A percentile compares a stretch with the other conserved stretches of the same genome.
Evolutionary conservation across 2,113 vertebrate genomes (phyloP).

Genomic region (Aviceda subcristata): DNA sequence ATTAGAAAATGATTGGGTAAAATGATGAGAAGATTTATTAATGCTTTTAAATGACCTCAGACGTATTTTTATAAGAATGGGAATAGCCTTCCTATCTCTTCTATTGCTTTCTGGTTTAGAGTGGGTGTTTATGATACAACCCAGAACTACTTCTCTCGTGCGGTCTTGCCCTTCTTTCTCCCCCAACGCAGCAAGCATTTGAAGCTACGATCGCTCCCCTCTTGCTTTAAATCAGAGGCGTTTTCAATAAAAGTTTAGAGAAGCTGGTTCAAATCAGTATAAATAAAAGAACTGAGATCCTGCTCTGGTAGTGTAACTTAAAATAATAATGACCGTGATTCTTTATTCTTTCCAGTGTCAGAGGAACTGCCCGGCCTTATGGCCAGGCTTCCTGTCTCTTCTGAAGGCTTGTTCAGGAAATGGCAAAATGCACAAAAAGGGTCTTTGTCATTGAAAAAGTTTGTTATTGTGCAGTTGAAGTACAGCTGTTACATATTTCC

Average conservation of each 20-base stretch:
- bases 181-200: neutral
- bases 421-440: constrained; percentile 8
- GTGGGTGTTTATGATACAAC: neutral
- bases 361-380: constrained; percentile 26
- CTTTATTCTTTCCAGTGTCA: constrained; percentile 47
- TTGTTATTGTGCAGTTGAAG: constrained; percentile 48
- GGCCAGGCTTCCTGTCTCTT: constrained; percentile 61
- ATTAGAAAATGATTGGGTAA: neutral
- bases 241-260: constrained; percentile 31
- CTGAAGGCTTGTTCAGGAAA: constrained; percentile 43
- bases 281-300: constrained; percentile 4
- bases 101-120: neutral
- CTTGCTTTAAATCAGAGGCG: neutral
- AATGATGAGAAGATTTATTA: neutral
- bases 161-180: neutral
- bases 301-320: neutral
- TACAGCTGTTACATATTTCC: constrained; percentile 44
- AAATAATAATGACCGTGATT: neutral
- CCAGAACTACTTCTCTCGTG: neutral
- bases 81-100: neutral
- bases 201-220: neutral
- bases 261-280: neutral
- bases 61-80: neutral
- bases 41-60: neutral
- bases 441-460: constrained; percentile 34